These are phyloP conservation scores for Macrobrachium nipponense DNA, from an alignment of 1,140 invertebrate species.

Conservation along the genomic window DNA sequence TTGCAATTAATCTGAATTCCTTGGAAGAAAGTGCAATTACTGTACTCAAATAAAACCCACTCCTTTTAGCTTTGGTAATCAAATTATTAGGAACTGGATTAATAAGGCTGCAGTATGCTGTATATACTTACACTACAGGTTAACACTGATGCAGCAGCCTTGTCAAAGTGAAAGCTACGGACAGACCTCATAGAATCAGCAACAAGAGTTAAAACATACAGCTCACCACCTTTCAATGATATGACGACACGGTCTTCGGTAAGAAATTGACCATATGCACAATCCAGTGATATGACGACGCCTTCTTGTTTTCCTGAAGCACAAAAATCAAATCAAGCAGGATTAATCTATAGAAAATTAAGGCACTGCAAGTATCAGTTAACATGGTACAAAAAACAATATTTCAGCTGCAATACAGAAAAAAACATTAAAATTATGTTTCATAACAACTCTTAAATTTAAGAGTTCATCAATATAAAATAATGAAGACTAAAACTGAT, in stretches of 20 bases:
- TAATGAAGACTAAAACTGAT: constrained; percentile 16
- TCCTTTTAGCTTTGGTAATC: too few species aligned
- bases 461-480: neutral
- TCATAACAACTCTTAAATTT: neutral
- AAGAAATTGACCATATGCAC: constrained; percentile 87
- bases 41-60: too few species aligned
- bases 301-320: constrained; percentile 74
- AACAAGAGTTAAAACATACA: constrained; percentile 92
- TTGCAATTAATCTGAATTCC: too few species aligned
- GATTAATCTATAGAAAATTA: too few species aligned
- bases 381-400: too few species aligned
- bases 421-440: neutral
- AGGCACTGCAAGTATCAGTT: too few species aligned
- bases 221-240: constrained; percentile 92
- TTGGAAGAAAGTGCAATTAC: too few species aligned
- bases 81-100: neutral
- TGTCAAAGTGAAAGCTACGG: constrained; percentile 93
- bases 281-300: constrained; percentile 89
- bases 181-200: constrained; percentile 96
- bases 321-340: neutral
- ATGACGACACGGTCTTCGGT: constrained; percentile 89
- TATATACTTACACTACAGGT: constrained; percentile 89
- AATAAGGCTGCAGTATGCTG: neutral
- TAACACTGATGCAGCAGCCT: constrained; percentile 93
- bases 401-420: too few species aligned